Conservation (phyloP, 2,888 invertebrate species). For the Nasonovia ribisnigri region DNA sequence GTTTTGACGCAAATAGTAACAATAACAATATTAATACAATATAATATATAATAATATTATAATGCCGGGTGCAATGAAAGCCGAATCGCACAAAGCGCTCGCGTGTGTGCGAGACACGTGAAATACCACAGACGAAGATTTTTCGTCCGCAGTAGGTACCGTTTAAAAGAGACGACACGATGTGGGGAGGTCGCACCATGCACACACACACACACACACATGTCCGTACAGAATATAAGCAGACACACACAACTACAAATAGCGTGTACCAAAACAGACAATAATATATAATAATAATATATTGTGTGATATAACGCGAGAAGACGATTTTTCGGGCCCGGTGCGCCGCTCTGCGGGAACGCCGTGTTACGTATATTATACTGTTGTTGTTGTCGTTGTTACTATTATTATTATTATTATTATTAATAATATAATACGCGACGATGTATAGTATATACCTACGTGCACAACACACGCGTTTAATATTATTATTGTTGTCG, state of each 20-base stretch:
- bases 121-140: background rate
- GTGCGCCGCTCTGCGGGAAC: conserved; percentile 37
- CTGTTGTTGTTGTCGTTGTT: background rate
- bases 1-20: background rate
- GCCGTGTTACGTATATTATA: conserved; percentile 32
- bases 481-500: conserved; percentile 22
- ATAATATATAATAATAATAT: background rate
- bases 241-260: background rate
- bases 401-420: background rate
- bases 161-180: background rate
- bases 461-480: background rate
- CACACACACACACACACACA: background rate
- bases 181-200: background rate
- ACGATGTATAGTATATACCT: background rate
- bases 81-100: background rate
- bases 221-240: background rate
- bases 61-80: background rate
- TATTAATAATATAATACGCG: conserved; percentile 1
- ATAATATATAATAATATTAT: too few species aligned
- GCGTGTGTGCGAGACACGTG: background rate
- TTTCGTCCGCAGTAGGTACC: background rate
- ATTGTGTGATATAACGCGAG: background rate
- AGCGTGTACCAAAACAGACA: background rate
- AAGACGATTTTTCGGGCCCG: conserved; percentile 11
- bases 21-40: background rate